Percentiles rank a stretch among this genome's conserved stretches.
Conservation (phyloP, 2,888 invertebrate species). For the Bedellia somnulentella region DNA sequence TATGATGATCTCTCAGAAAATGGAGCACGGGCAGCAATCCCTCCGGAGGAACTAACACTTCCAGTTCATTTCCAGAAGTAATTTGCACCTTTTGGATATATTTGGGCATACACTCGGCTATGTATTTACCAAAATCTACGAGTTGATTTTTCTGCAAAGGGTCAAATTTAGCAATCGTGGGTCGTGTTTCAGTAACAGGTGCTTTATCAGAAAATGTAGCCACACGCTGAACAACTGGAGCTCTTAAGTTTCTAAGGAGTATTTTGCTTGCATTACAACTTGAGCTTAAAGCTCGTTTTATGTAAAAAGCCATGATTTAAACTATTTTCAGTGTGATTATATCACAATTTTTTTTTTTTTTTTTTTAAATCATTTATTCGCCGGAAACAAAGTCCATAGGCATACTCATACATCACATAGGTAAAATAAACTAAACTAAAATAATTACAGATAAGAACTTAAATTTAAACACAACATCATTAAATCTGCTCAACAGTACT, state of each 20-base stretch:
- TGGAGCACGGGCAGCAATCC: slow-evolving; percentile 90
- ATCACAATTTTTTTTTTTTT: no score
- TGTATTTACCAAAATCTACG: slow-evolving; percentile 71
- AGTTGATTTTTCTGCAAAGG: slow-evolving; percentile 42
- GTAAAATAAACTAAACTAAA: no score
- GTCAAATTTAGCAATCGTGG: slow-evolving; percentile 46
- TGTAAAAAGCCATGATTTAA: slow-evolving; percentile 34
- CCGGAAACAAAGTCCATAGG: no score
- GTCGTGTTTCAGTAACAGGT: slow-evolving; percentile 34
- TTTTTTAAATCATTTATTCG: no score
- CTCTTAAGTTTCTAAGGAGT: slow-evolving; percentile 23
- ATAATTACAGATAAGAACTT: no score
- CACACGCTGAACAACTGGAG: slow-evolving; percentile 21
- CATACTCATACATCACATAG: no score
- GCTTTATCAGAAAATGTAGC: slow-evolving; percentile 35
- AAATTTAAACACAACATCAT: no score
- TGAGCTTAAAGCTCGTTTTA: slow-evolving; percentile 35
- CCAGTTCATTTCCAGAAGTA: slow-evolving; percentile 84
- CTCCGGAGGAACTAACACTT: slow-evolving; percentile 86
- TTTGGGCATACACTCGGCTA: slow-evolving; percentile 93
- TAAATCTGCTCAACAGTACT: no score
- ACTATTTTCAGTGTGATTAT: no score
- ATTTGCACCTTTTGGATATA: slow-evolving; percentile 95
- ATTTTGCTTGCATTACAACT: slow-evolving; percentile 24
- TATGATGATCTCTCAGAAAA: slow-evolving; percentile 94